A percentile compares a stretch with the other conserved stretches of the same genome.
Evolutionary conservation across 2,888 invertebrate genomes (phyloP).

Genomic region (Idaea dimidiata): DNA sequence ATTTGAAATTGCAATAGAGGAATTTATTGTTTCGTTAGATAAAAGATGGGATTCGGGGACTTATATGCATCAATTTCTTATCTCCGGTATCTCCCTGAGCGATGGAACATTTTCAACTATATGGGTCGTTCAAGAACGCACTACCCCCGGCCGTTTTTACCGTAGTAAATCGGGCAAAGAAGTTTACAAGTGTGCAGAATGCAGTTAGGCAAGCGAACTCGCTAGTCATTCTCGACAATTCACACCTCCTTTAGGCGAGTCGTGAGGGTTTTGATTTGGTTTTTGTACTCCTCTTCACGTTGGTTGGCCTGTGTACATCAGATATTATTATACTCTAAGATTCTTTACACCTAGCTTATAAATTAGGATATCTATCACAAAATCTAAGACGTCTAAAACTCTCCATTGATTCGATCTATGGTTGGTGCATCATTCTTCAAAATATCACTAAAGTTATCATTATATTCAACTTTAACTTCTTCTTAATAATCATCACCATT

Average conservation of each 20-base stretch:
- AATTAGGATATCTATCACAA: background rate
- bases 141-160: conserved; percentile 45
- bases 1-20: too few species aligned
- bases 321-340: conserved; percentile 46
- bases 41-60: too few species aligned
- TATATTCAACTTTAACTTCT: background rate
- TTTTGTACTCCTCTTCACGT: conserved; percentile 99
- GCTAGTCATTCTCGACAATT: conserved; percentile 55
- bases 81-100: too few species aligned
- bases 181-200: conserved; percentile 60
- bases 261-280: conserved; percentile 99
- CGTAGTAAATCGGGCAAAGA: conserved; percentile 31
- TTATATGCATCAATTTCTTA: too few species aligned
- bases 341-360: conserved; percentile 5
- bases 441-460: conserved; percentile 1
- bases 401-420: conserved; percentile 26
- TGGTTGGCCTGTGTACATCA: conserved; percentile 92
- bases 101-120: too few species aligned
- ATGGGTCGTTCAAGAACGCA: too few species aligned
- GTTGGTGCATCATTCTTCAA: conserved; percentile 68
- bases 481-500: conserved; percentile 1
- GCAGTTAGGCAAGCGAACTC: conserved; percentile 75
- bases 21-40: too few species aligned
- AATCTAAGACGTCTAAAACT: background rate
- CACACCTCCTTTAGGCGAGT: conserved; percentile 99